phyloP scores from a whole-genome alignment of 2,797 vertebrate genomes.

The Premnoplex brunnescens region DNA sequence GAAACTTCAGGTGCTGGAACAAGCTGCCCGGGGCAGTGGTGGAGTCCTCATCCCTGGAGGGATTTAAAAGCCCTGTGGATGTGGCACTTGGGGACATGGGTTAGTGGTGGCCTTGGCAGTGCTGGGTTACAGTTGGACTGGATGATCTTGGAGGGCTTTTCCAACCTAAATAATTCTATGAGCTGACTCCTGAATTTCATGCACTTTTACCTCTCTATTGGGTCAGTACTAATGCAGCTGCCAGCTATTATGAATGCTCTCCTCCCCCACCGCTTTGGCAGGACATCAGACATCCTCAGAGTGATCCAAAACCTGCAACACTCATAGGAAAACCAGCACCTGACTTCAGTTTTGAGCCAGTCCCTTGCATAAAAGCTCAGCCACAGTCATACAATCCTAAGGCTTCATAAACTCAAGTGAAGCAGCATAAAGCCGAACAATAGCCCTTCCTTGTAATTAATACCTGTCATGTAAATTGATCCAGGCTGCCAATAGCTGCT shows the following conservation, averaged over 20 bases:
- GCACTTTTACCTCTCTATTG: not conserved
- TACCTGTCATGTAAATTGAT: slow-evolving; percentile 48
- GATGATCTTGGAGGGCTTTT: not conserved
- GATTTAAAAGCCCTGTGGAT: fast-evolving
- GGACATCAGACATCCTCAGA: not conserved
- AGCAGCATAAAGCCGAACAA: not conserved
- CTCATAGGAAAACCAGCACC: not conserved
- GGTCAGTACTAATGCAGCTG: not conserved
- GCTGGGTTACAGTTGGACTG: not conserved
- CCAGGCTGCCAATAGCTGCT: not conserved
- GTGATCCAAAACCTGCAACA: not conserved
- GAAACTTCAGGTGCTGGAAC: not conserved
- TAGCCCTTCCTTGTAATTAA: slow-evolving; percentile 56
- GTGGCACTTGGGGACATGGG: fast-evolving
- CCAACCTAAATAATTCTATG: fast-evolving
- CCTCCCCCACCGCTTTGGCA: not conserved
- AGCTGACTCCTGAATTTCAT: not conserved
- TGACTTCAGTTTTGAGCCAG: not conserved
- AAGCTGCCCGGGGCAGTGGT: not conserved
- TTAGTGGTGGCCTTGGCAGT: too few species aligned
- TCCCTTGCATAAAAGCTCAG: not conserved
- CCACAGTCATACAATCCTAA: not conserved
- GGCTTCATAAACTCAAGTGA: not conserved
- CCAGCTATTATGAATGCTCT: not conserved
- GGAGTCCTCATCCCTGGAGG: not conserved